Conservation (phyloP, 2,888 invertebrate genomes). For the Dynastes grantii region DNA sequence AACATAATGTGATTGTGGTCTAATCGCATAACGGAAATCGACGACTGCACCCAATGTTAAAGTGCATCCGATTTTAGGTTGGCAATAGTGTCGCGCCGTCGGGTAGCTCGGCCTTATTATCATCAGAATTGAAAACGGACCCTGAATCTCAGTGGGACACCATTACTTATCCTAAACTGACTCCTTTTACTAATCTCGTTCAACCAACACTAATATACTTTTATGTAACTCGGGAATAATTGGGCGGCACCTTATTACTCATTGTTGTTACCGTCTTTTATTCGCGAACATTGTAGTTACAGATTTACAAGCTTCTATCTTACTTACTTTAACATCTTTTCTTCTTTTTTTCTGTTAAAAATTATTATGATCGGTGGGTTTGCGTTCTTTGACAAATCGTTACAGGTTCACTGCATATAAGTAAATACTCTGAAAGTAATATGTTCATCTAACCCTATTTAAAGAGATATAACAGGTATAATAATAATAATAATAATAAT, state of each 20-base stretch:
- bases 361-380: conserved; percentile 15
- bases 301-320: too few species aligned
- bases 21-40: conserved; percentile 70
- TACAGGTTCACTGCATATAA: conserved; percentile 7
- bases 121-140: conserved; percentile 62
- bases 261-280: conserved; percentile 36
- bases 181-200: conserved; percentile 67
- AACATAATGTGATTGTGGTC: conserved; percentile 69
- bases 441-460: too few species aligned
- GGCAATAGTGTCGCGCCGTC: conserved; percentile 61
- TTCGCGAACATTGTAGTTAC: neutral
- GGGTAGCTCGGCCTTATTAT: conserved; percentile 59
- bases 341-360: neutral
- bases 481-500: too few species aligned
- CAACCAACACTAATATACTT: conserved; percentile 68
- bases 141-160: conserved; percentile 63
- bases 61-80: conserved; percentile 62
- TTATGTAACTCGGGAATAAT: conserved; percentile 57
- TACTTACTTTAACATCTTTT: neutral
- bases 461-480: too few species aligned
- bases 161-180: conserved; percentile 71
- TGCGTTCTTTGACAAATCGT: conserved; percentile 38
- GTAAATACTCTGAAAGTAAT: conserved; percentile 17
- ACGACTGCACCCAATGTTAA: conserved; percentile 68
- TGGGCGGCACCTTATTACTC: conserved; percentile 31